These are phyloP conservation scores for Eubasilissa regina DNA, from an alignment of 1,140 invertebrate genomes.

Conservation along the genomic window DNA sequence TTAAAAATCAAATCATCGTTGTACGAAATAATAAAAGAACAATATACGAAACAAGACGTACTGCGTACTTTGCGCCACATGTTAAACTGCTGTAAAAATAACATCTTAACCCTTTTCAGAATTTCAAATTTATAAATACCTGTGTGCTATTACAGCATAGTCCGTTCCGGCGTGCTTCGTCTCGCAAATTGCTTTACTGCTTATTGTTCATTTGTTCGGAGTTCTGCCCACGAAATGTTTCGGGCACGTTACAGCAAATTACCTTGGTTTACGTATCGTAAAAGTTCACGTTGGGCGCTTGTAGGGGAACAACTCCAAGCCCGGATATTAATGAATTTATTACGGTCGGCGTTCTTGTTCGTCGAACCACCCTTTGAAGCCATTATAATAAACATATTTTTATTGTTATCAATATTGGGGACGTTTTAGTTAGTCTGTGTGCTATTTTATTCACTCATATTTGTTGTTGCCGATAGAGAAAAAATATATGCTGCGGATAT, in stretches of 20 bases:
- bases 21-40: too few species aligned
- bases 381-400: too few species aligned
- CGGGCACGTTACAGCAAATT: slow-evolving; percentile 16
- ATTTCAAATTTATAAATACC: too few species aligned
- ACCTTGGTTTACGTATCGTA: slow-evolving; percentile 29
- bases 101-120: too few species aligned
- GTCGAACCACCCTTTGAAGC: neutral
- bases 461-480: too few species aligned
- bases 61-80: too few species aligned
- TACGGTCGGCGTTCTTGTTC: neutral
- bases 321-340: slow-evolving; percentile 27
- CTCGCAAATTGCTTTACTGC: slow-evolving; percentile 20
- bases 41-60: too few species aligned
- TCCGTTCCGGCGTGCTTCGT: slow-evolving; percentile 3
- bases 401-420: too few species aligned
- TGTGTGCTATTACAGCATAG: neutral
- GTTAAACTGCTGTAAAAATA: too few species aligned
- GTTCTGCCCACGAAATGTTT: slow-evolving; percentile 29
- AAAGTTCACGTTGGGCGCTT: slow-evolving; percentile 10
- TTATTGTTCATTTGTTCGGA: slow-evolving; percentile 17
- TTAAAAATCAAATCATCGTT: too few species aligned
- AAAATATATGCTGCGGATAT: too few species aligned
- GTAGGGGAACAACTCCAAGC: slow-evolving; percentile 1
- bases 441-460: too few species aligned
- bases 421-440: neutral